Percentiles rank a stretch among this genome's conserved stretches.
Evolutionary conservation across 2,797 vertebrate species (phyloP).

Genomic region (Chanos chanos): DNA sequence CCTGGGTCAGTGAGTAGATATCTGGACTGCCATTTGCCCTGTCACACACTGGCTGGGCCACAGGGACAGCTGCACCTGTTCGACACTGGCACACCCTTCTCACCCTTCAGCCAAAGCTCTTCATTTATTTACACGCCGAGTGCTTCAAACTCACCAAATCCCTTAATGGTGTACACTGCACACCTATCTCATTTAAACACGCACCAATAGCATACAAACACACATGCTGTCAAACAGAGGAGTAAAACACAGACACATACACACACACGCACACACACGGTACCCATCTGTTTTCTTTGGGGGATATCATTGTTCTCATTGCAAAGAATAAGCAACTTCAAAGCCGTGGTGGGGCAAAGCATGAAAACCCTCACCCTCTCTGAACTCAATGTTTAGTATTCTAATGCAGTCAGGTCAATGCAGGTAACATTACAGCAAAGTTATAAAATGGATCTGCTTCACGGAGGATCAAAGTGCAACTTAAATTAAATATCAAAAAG

Average conservation of each 20-base stretch:
- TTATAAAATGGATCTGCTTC: slow-evolving; percentile 46
- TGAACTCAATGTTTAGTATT: slow-evolving; percentile 54
- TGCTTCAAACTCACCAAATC: slow-evolving; percentile 52
- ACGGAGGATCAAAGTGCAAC: slow-evolving; percentile 47
- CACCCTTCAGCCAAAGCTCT: slow-evolving; percentile 54
- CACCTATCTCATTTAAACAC: slow-evolving; percentile 31
- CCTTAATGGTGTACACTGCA: slow-evolving; percentile 41
- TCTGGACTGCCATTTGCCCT: slow-evolving; percentile 45
- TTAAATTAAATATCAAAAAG: slow-evolving; percentile 64
- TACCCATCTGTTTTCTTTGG: slow-evolving; percentile 67
- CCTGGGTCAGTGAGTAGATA: not conserved
- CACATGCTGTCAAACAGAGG: slow-evolving; percentile 29
- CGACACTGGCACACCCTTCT: slow-evolving; percentile 52
- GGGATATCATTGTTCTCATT: slow-evolving; percentile 60
- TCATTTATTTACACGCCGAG: slow-evolving; percentile 67
- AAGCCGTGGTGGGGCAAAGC: slow-evolving; percentile 53
- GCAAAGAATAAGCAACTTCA: slow-evolving; percentile 62
- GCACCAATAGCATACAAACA: slow-evolving; percentile 27
- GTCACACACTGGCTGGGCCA: slow-evolving; percentile 46
- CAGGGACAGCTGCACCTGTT: slow-evolving; percentile 60
- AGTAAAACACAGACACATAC: not conserved
- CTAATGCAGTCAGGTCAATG: slow-evolving; percentile 59
- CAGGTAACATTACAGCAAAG: slow-evolving; percentile 50
- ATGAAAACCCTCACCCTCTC: slow-evolving; percentile 50
- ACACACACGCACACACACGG: slow-evolving; percentile 46